Conservation (phyloP, 2,797 vertebrate genomes). For the Bufotes viridis region DNA sequence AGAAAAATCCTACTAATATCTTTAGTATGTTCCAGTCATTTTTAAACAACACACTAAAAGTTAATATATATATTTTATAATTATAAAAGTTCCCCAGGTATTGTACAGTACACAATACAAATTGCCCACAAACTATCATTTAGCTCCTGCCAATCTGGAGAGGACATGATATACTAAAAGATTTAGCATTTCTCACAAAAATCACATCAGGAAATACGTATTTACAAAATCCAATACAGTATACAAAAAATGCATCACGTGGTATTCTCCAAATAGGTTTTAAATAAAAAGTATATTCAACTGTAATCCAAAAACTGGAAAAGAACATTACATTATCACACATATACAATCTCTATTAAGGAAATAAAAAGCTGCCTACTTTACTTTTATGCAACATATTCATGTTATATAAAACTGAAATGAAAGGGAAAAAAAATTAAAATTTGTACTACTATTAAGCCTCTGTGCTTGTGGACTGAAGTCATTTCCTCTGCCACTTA, state of each 20-base stretch:
- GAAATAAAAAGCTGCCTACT: conserved; percentile 81
- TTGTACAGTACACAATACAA: conserved; percentile 99
- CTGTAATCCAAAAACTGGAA: conserved; percentile 88
- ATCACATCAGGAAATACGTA: conserved; percentile 91
- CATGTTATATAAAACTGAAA: conserved; percentile 84
- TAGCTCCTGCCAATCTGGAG: conserved; percentile 91
- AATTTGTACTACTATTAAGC: conserved; percentile 85
- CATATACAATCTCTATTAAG: conserved; percentile 80
- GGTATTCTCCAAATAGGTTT: conserved; percentile 89
- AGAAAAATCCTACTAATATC: conserved; percentile 99
- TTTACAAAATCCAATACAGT: conserved; percentile 98
- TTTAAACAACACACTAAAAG: conserved; percentile 99
- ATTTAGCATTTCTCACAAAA: conserved; percentile 91
- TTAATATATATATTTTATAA: conserved; percentile 95
- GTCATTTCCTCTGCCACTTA: conserved; percentile 94
- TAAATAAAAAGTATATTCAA: conserved; percentile 89
- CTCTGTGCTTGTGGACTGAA: conserved; percentile 93
- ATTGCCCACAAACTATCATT: conserved; percentile 96
- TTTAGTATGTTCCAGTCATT: conserved; percentile 97
- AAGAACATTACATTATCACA: conserved; percentile 89
- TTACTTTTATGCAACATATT: conserved; percentile 87
- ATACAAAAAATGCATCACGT: conserved; percentile 89
- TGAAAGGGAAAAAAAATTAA: conserved; percentile 70
- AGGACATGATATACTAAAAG: conserved; percentile 95
- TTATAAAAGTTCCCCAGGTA: conserved; percentile 99